These are phyloP conservation scores for Eulemur rubriventer DNA, from an alignment of 2,797 vertebrate genomes.

Conservation along the genomic window DNA sequence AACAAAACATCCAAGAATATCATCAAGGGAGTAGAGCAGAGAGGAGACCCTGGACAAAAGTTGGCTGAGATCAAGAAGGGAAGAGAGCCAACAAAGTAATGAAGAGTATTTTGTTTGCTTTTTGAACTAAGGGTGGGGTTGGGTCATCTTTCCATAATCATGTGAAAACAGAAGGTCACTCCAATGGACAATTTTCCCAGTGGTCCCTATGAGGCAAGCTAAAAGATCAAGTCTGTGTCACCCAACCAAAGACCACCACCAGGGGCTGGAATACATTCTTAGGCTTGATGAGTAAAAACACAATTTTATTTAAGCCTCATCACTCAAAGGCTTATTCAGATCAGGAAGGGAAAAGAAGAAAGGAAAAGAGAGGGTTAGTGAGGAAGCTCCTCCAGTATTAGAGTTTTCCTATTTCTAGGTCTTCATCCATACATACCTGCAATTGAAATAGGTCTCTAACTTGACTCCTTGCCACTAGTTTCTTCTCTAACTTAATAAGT, in stretches of 20 bases:
- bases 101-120: constrained; percentile 42
- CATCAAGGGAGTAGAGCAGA: constrained; percentile 31
- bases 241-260: background rate
- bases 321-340: background rate
- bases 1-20: constrained; percentile 56
- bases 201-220: background rate
- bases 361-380: background rate
- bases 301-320: background rate
- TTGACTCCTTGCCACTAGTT: background rate
- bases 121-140: constrained; percentile 39
- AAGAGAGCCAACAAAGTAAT: constrained; percentile 4
- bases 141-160: constrained; percentile 13
- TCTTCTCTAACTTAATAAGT: background rate
- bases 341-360: background rate
- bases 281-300: background rate
- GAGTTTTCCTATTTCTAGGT: background rate
- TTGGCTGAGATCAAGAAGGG: constrained; percentile 23
- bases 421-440: background rate
- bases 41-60: background rate
- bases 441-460: background rate
- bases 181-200: constrained; percentile 32
- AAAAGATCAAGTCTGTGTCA: background rate
- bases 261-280: background rate
- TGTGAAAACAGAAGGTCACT: constrained; percentile 45
- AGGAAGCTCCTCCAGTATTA: background rate